Evolutionary conservation across 2,888 invertebrate species (phyloP).

Genomic region (Cosmia pyralina): DNA sequence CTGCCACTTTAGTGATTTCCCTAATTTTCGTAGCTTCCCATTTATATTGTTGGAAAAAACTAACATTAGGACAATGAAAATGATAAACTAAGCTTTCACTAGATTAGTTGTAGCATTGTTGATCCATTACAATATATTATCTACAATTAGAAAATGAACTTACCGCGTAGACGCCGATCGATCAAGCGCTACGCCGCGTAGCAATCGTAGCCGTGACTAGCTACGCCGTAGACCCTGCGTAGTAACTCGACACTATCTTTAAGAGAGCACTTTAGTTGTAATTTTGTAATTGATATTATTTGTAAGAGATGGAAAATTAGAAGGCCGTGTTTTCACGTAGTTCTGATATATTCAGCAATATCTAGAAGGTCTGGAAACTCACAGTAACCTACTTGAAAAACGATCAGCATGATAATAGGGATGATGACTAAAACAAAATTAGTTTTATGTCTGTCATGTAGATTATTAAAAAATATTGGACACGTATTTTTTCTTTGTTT

Average conservation of each 20-base stretch:
- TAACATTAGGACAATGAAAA: background rate
- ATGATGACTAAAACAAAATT: too few relatives aligned
- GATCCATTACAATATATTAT: background rate
- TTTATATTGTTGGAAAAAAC: too few relatives aligned
- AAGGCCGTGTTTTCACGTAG: background rate
- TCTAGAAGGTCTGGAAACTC: background rate
- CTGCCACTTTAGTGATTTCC: too few relatives aligned
- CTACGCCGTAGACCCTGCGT: slow-evolving; percentile 44
- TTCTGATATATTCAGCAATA: background rate
- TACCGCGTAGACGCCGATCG: slow-evolving; percentile 11
- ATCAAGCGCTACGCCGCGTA: slow-evolving; percentile 42
- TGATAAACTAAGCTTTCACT: background rate
- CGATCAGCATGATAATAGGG: background rate
- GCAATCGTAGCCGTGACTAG: slow-evolving; percentile 26
- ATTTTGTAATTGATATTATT: background rate
- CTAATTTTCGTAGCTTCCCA: background rate
- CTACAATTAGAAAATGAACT: background rate
- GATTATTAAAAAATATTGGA: too few relatives aligned
- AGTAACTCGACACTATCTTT: slow-evolving; percentile 6
- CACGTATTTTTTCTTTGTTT: too few relatives aligned
- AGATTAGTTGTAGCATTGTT: background rate
- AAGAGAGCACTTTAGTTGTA: too few relatives aligned
- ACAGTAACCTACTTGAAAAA: background rate
- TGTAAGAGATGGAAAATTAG: background rate
- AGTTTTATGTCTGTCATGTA: too few relatives aligned